Evolutionary conservation across 2,888 invertebrate species (phyloP).

Genomic region (Mallateleia sp.): DNA sequence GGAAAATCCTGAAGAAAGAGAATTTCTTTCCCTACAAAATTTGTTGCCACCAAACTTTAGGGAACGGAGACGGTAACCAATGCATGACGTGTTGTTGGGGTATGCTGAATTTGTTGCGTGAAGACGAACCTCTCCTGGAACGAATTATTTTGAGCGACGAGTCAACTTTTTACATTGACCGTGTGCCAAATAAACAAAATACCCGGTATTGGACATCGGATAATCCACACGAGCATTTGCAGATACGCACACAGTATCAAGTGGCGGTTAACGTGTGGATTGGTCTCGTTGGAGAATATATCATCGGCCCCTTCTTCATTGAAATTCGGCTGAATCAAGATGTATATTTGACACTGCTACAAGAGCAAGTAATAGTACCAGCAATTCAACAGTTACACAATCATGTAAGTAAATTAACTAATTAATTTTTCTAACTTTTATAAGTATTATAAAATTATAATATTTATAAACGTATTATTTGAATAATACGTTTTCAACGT

Average conservation of each 20-base stretch:
- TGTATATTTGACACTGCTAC: background rate
- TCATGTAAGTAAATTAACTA: slow-evolving; percentile 9
- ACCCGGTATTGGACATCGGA: background rate
- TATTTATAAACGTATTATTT: background rate
- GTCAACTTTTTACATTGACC: slow-evolving; percentile 29
- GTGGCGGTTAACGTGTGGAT: slow-evolving; percentile 17
- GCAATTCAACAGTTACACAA: background rate
- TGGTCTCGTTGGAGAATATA: background rate
- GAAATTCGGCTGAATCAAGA: background rate
- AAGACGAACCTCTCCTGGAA: background rate
- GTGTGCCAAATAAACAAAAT: slow-evolving; percentile 24
- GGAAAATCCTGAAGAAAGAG: slow-evolving; percentile 1
- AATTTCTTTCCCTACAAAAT: slow-evolving; percentile 33
- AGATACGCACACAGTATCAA: slow-evolving; percentile 28
- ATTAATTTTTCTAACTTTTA: no score
- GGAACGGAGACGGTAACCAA: background rate
- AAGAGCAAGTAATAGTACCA: background rate
- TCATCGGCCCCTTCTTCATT: slow-evolving; percentile 37
- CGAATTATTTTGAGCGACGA: slow-evolving; percentile 28
- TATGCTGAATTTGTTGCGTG: background rate
- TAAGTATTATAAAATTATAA: no score
- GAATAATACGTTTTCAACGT: no score
- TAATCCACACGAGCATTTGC: slow-evolving; percentile 15
- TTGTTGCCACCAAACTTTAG: slow-evolving; percentile 1
- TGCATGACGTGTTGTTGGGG: slow-evolving; percentile 10